Evolutionary conservation across 2,797 vertebrate species (phyloP), one percentile per base, ranked within the genome.

Genomic region (Rhinogobio ventralis): DNA sequence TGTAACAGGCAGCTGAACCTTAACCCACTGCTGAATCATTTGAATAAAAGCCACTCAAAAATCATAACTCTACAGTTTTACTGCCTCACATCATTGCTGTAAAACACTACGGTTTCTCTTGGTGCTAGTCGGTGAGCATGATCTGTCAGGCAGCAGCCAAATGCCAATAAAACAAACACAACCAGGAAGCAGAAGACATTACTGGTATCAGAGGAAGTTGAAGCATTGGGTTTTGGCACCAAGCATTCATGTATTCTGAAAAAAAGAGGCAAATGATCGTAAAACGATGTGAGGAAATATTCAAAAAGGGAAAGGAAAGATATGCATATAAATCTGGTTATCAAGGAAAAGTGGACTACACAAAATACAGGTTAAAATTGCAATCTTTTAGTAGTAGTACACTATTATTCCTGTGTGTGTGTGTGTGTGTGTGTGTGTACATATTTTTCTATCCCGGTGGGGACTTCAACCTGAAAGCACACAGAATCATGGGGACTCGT

Each of bases 191-290:
- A 89, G 86, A 82, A 89, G 81, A 94, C 90, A 92, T 95, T 95
- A 96, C 95, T 88, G 91, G 89, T 75, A 81, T 93, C 92, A 93
- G 93, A 62, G 90, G 95, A 92, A 89, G 92, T 90, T 80, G 92
- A 93, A 88, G 92, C 92, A 93, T 69, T 87, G 77, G 90, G 89
- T 91, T 92, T 88, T 85, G 92, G 90, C 91, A 89, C 87, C 91
- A 88, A 93, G 89, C 89, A 87, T 90, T 95, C 94, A 91, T 91
- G 94, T 93, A 95, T 95, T 96, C 95, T 96, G 94, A 66, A 94
- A 95, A n/a, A 93, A 94, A 94, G 87, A 94, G 92, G 90, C 78
- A 96, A 17, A 93, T 79, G 10, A 89, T 57, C 67, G 83, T 17
- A 83, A 73, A 30, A 28, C 23, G 2, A 57, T n/a, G 9, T 28